Conservation (phyloP, 2,888 invertebrate genomes). For the Anoncus sp. region DNA sequence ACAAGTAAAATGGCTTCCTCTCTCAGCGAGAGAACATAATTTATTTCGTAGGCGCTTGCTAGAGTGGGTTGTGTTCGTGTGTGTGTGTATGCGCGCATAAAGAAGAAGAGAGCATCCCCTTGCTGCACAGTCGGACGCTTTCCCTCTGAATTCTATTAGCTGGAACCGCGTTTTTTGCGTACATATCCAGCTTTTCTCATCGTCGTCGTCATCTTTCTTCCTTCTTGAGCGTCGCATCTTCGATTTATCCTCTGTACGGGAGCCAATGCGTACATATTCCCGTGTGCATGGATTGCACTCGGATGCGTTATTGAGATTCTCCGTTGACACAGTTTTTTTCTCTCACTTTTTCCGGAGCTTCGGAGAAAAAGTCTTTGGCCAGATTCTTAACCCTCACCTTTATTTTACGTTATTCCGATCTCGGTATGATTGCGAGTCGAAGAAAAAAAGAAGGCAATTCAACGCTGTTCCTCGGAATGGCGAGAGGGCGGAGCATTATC, state of each 20-base stretch:
- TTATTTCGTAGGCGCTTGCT: conserved; percentile 53
- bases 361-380: neutral
- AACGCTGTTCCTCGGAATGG: neutral
- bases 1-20: conserved; percentile 61
- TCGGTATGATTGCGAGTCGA: no score
- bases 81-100: conserved; percentile 38
- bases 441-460: neutral
- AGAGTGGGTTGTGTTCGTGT: conserved; percentile 5
- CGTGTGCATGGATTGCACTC: neutral
- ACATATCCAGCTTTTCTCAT: conserved; percentile 19
- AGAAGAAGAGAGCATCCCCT: conserved; percentile 19
- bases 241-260: neutral
- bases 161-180: conserved; percentile 45
- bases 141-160: conserved; percentile 61
- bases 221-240: neutral
- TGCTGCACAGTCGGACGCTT: conserved; percentile 19
- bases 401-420: neutral
- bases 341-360: neutral
- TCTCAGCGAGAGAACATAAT: conserved; percentile 51
- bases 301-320: neutral
- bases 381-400: neutral
- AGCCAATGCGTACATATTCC: neutral
- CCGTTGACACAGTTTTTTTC: neutral
- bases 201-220: conserved; percentile 6
- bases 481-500: neutral